Evolutionary conservation across 2,888 invertebrate genomes (phyloP).

Genomic region (Eupithecia inturbata): DNA sequence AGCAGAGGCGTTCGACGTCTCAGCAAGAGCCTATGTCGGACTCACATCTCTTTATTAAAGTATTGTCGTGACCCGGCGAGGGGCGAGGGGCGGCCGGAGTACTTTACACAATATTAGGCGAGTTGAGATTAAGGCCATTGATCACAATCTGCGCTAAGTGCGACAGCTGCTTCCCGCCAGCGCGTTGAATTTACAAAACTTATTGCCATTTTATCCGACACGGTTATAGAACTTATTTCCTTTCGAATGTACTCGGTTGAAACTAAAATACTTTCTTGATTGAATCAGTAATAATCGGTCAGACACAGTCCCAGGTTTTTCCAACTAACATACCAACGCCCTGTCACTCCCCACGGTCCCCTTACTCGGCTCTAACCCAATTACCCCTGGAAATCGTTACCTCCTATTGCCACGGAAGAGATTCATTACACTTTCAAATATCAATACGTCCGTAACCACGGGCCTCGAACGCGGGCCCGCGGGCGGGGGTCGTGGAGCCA

Average conservation of each 20-base stretch:
- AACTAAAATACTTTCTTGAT: not conserved
- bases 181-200: not conserved
- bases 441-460: slow-evolving; percentile 10
- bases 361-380: not conserved
- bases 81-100: not conserved
- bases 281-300: not conserved
- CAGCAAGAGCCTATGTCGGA: not conserved
- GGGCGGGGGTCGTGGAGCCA: not conserved
- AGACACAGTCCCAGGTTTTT: not conserved
- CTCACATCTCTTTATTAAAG: slow-evolving; percentile 15
- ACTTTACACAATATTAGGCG: slow-evolving; percentile 6
- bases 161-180: slow-evolving; percentile 7
- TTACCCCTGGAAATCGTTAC: not conserved
- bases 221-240: not conserved
- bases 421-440: slow-evolving; percentile 27
- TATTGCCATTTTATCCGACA: not conserved
- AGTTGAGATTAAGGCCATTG: slow-evolving; percentile 9
- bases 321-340: not conserved
- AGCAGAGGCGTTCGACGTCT: not conserved
- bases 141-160: slow-evolving; percentile 1
- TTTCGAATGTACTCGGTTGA: not conserved
- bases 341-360: not conserved
- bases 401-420: not conserved
- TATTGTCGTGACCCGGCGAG: slow-evolving; percentile 17
- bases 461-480: not conserved